Conservation (phyloP, 2,113 vertebrate genomes). For the Amphiprion ocellaris region DNA sequence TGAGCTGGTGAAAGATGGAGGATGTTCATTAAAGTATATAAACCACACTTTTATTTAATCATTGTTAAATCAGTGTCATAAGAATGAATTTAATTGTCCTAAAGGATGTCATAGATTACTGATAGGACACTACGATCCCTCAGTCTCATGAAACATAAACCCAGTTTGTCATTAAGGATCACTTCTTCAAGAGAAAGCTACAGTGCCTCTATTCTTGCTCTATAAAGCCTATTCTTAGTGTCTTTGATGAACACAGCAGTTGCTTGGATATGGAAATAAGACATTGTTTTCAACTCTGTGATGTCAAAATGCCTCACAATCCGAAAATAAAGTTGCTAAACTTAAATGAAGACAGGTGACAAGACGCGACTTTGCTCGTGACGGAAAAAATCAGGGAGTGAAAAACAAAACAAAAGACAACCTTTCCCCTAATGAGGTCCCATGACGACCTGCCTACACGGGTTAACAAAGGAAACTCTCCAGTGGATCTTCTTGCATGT, state of each 20-base stretch:
- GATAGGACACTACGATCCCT: background rate
- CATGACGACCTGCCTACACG: constrained; percentile 30
- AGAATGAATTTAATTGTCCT: background rate
- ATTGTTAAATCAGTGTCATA: background rate
- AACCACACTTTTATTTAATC: too few species aligned
- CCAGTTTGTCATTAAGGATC: constrained; percentile 20
- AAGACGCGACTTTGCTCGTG: constrained; percentile 19
- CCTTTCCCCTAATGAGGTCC: constrained; percentile 73
- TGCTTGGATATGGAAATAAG: constrained; percentile 52
- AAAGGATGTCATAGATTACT: background rate
- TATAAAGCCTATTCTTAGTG: constrained; percentile 48
- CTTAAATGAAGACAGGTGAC: constrained; percentile 35
- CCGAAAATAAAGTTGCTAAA: constrained; percentile 30
- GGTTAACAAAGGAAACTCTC: constrained; percentile 47
- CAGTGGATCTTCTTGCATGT: constrained; percentile 25
- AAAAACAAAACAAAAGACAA: constrained; percentile 29
- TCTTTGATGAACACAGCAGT: constrained; percentile 45
- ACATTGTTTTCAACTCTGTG: constrained; percentile 21
- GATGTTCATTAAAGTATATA: too few species aligned
- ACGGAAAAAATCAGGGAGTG: constrained; percentile 25
- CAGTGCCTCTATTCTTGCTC: constrained; percentile 4
- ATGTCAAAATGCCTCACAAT: constrained; percentile 31
- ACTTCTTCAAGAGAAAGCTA: background rate
- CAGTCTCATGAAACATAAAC: constrained; percentile 5
- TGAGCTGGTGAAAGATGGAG: too few species aligned